Evolutionary conservation across 2,113 vertebrate species (phyloP), one percentile per base, ranked within the genome.

Genomic region (Catagonus wagneri): DNA sequence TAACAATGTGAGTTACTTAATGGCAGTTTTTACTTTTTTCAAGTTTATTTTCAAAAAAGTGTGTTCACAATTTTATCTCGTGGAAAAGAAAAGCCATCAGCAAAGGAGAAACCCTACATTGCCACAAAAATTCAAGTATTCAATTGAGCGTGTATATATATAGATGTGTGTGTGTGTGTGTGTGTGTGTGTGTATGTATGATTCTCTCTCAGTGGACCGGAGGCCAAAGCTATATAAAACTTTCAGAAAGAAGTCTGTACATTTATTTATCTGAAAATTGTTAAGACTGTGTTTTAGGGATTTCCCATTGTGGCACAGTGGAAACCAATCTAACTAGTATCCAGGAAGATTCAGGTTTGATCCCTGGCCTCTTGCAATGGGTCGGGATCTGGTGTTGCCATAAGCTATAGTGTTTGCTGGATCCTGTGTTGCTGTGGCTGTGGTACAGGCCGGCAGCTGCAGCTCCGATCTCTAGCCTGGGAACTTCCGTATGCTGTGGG

Each of bases 21-120:
- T 78, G 34, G 25, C 6, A 76, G 19, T n/a, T 69, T 25, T 66
- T 91, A 85, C 9, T 66, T 94, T 85, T 71, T 89, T 90, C 27
- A 94, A 90, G 23, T 12, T 81, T 36, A 94, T 95, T 94, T 92
- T 75, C 3, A 68, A 79, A 79, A 93, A 95, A 76, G 34, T 29
- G 2, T 95, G 7, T 72, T 90, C 61, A 52, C 25, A 83, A 3
- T 56, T 36, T 63, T 80, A 66, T 32, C 32, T 80, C 89, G 25
- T 23, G 17, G 54, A 68, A 69, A 65, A 83, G 29, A 93, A 91
- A 94, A 36, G 0, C 25, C 25, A 36, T 89, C 32, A 22, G 39
- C 50, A 71, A 19, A 78, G 6, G 14, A 52, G 83, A 13, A 86
- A 20, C 29, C 78, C 11, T 61, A 54, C 56, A 50, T 34, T 79